Percentiles rank a stretch among this genome's conserved stretches.
These are phyloP conservation scores for Myotis vivesi DNA, from an alignment of 2,797 vertebrate genomes.

Conservation along the genomic window DNA sequence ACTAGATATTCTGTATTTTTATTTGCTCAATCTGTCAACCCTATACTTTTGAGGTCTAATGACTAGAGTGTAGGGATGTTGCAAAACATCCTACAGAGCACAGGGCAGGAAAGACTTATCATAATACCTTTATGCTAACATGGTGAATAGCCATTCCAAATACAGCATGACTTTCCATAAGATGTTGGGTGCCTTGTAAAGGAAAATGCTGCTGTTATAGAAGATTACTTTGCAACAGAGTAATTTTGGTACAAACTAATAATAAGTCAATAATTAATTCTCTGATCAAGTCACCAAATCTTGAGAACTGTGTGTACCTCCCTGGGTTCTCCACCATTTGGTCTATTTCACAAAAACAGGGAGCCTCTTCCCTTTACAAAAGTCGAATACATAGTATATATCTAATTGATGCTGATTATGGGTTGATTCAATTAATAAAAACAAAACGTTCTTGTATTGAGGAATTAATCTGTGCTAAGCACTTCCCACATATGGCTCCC, in stretches of 20 bases:
- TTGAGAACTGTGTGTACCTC: not conserved
- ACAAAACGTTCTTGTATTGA: not conserved
- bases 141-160: not conserved
- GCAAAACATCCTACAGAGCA: not conserved
- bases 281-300: not conserved
- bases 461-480: not conserved
- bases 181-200: not conserved
- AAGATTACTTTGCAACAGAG: not conserved
- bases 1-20: not conserved
- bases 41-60: not conserved
- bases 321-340: not conserved
- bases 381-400: not conserved
- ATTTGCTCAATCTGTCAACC: not conserved
- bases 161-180: not conserved
- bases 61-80: not conserved
- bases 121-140: not conserved
- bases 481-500: not conserved
- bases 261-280: not conserved
- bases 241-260: not conserved
- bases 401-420: not conserved
- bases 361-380: not conserved
- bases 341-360: not conserved
- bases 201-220: not conserved
- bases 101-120: not conserved
- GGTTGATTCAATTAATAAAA: not conserved